Percentiles rank a stretch among this genome's conserved stretches.
These are phyloP conservation scores for Oplegnathus fasciatus DNA, from an alignment of 2,113 vertebrate genomes.

Conservation along the genomic window DNA sequence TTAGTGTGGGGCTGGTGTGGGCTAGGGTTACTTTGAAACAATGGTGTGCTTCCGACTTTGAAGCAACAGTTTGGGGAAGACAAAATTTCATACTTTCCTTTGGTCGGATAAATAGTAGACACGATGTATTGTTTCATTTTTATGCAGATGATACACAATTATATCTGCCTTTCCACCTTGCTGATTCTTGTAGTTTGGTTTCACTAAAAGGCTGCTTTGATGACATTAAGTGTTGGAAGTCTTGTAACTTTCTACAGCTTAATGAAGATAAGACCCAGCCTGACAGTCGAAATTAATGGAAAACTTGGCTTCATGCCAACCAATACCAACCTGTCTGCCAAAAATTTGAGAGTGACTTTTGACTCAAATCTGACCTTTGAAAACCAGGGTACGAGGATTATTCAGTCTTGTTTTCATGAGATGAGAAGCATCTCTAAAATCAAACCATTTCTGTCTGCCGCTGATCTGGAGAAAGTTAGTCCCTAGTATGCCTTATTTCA, in stretches of 20 bases:
- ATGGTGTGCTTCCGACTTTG: neutral
- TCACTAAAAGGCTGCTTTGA: neutral
- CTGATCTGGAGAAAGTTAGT: neutral
- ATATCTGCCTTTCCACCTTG: neutral
- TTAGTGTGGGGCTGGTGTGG: neutral
- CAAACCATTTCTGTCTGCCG: neutral
- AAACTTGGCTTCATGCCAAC: neutral
- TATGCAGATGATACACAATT: neutral
- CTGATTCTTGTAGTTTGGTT: neutral
- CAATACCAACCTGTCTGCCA: neutral
- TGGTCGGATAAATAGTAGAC: neutral
- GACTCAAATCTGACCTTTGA: neutral
- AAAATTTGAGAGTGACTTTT: neutral
- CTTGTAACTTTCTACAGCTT: neutral
- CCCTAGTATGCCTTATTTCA: neutral
- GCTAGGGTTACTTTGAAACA: neutral
- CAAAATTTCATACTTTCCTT: neutral
- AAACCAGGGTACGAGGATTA: neutral
- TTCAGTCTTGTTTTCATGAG: neutral
- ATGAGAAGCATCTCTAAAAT: neutral
- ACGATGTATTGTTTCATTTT: neutral
- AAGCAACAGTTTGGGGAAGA: neutral
- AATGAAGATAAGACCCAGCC: neutral
- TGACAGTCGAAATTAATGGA: neutral
- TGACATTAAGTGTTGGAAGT: neutral